Evolutionary conservation across 2,113 vertebrate species (phyloP).

Genomic region (Silurus meridionalis): DNA sequence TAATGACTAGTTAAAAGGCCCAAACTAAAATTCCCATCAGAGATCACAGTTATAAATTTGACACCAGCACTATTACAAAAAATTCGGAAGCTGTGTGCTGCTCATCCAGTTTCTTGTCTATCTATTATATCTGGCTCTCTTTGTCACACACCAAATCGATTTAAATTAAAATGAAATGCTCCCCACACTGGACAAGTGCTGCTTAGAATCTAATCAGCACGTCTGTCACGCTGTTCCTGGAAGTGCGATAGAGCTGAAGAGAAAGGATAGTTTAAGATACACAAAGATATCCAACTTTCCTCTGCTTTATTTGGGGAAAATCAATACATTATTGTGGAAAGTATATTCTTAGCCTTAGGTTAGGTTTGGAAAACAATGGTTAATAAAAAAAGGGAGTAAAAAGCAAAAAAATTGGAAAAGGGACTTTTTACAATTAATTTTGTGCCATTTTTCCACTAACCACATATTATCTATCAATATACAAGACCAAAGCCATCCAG

Average conservation of each 20-base stretch:
- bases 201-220: constrained; percentile 37
- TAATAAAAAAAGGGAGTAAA: not conserved
- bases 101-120: constrained; percentile 47
- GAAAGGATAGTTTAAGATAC: not conserved
- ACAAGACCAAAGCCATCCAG: not conserved
- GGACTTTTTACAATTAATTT: not conserved
- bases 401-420: not conserved
- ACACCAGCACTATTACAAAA: constrained; percentile 47
- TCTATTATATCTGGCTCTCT: constrained; percentile 63
- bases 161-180: constrained; percentile 67
- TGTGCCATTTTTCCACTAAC: not conserved
- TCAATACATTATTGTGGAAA: not conserved
- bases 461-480: not conserved
- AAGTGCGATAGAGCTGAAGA: constrained; percentile 6
- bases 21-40: constrained; percentile 31
- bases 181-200: constrained; percentile 36
- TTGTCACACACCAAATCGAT: constrained; percentile 68
- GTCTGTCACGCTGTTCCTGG: not conserved
- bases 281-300: not conserved
- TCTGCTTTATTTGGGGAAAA: not conserved
- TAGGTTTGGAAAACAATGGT: not conserved
- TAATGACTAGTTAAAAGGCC: not conserved
- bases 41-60: constrained; percentile 46
- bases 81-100: constrained; percentile 42
- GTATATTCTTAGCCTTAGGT: not conserved